phyloP scores from a whole-genome alignment of 2,888 invertebrate genomes.

The Doris montereyensis region DNA sequence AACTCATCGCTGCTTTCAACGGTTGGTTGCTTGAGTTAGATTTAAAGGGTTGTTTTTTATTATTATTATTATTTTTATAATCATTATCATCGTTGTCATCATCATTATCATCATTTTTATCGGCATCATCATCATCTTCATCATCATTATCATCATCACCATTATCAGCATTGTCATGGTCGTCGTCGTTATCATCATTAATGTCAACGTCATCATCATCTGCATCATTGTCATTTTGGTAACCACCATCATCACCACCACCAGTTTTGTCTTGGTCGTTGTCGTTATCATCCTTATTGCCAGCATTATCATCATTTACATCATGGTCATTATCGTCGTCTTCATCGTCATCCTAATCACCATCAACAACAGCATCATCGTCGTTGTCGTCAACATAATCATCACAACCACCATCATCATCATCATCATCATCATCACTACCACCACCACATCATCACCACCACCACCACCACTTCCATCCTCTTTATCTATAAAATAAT shows the following conservation, averaged over 20 bases:
- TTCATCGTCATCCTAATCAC: too few species aligned
- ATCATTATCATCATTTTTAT: not conserved
- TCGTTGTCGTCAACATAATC: too few species aligned
- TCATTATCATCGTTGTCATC: not conserved
- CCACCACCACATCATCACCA: too few species aligned
- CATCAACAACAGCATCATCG: too few species aligned
- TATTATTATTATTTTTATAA: not conserved
- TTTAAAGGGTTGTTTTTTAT: not conserved
- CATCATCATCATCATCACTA: too few species aligned
- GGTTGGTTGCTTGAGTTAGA: too few species aligned
- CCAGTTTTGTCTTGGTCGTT: not conserved
- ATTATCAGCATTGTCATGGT: not conserved
- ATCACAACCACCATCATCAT: too few species aligned
- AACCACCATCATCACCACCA: not conserved
- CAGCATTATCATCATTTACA: not conserved
- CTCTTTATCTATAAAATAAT: too few species aligned
- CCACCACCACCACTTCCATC: too few species aligned
- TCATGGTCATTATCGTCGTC: not conserved
- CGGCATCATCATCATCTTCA: not conserved
- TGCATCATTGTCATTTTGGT: not conserved
- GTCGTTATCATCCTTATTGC: not conserved
- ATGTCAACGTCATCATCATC: not conserved
- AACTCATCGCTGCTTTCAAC: slow-evolving; percentile 79
- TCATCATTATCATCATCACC: not conserved
- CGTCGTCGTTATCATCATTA: not conserved